These are phyloP conservation scores for Julus scanicus DNA, from an alignment of 2,888 invertebrate species.

Conservation along the genomic window DNA sequence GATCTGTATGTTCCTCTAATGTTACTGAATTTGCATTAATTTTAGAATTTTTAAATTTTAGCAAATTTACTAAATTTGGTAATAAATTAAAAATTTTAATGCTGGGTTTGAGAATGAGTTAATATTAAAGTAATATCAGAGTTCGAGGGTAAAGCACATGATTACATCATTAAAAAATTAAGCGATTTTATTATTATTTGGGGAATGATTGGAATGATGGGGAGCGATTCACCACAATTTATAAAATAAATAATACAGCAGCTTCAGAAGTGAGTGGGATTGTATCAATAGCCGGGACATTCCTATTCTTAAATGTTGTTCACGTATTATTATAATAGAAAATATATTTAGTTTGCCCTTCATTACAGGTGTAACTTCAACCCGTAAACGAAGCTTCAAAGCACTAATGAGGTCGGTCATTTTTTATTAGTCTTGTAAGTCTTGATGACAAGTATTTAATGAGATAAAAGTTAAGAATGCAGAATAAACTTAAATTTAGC, in stretches of 20 bases:
- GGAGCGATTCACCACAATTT: too few species aligned
- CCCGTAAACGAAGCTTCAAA: not conserved
- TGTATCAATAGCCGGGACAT: not conserved
- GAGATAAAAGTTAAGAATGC: not conserved
- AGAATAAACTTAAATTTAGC: not conserved
- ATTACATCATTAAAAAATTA: not conserved
- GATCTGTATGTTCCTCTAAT: too few species aligned
- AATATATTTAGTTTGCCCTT: constrained; percentile 1
- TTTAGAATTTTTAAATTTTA: too few species aligned
- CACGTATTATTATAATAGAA: not conserved
- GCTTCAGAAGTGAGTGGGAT: not conserved
- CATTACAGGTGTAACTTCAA: not conserved
- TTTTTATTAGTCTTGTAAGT: not conserved
- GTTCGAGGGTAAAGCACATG: not conserved
- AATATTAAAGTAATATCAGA: not conserved
- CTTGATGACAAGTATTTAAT: not conserved
- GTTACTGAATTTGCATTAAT: too few species aligned
- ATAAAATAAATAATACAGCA: too few species aligned
- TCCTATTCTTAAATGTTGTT: not conserved
- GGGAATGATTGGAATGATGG: too few species aligned
- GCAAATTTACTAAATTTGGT: too few species aligned
- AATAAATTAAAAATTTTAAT: too few species aligned
- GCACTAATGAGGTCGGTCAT: not conserved
- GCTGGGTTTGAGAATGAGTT: not conserved
- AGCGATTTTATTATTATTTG: too few species aligned